Evolutionary conservation across 2,797 vertebrate genomes (phyloP), one percentile per base, ranked within the genome.

Genomic region (Oreortyx pictus): DNA sequence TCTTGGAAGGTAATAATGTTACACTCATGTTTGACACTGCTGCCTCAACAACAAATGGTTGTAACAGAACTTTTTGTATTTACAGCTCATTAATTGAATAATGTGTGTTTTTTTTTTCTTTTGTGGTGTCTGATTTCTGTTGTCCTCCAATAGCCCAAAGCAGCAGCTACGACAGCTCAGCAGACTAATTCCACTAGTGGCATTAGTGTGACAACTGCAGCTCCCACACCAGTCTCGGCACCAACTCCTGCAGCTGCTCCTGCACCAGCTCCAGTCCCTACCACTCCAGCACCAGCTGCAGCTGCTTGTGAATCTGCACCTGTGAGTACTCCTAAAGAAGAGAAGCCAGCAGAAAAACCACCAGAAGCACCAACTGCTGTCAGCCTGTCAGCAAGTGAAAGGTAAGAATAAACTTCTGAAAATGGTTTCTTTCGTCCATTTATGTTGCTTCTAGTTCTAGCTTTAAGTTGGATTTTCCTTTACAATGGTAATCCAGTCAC

Each of bases 111-210:
- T 39, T 39, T 39, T 39, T 39, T 39, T 39, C 12, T 39, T 39
- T 39, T 39, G 39, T 39, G 39, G 39, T 80, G 35, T 50, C 54
- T 95, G 57, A 92, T n/a, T 75, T 95, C 86, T 94, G 5, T 56
- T 94, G 73, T 97, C 91, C 54, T 94, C 11, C 86, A 31, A 4
- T 78, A 99, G 99, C 97, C 99, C 94, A 99, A 99, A 98, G 95
- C 98, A 39, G 96, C 98, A 78, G 67, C 98, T 24, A 92, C 97
- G 77, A 92, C 79, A 4, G 80, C 97, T 72, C 97, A 97, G 84
- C 97, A 94, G 15, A 89, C 98, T 47, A 96, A 68, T 91, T 50
- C 96, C 64, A 44, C 95, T 79, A 92, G 97, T n/a, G 75, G 97
- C 70, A 59, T 74, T 65, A 94, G 94, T 39, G 86, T 96, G 3